Conservation (phyloP, 2,888 invertebrate species). For the Chelonus formosanus region DNA sequence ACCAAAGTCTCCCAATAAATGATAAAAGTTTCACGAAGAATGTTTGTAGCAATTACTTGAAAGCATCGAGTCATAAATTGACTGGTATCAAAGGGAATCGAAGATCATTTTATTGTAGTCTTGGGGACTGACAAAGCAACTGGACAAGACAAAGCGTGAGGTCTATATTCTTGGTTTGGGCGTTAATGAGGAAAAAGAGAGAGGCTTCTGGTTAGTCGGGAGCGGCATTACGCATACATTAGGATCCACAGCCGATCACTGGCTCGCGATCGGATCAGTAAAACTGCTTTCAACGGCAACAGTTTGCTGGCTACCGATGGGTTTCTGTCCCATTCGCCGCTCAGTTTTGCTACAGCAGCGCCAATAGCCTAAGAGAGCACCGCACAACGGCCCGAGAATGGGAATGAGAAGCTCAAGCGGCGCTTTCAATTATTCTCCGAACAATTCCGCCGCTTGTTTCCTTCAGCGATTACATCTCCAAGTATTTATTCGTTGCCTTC, state of each 20-base stretch:
- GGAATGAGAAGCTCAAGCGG: constrained; percentile 64
- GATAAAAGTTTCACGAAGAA: too few species aligned
- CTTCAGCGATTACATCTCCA: constrained; percentile 65
- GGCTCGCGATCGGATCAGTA: constrained; percentile 53
- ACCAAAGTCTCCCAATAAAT: background rate
- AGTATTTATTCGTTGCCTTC: constrained; percentile 62
- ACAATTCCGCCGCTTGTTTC: constrained; percentile 65
- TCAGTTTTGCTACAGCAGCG: constrained; percentile 31
- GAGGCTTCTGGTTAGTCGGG: constrained; percentile 36
- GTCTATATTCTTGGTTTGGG: constrained; percentile 56
- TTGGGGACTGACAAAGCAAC: too few species aligned
- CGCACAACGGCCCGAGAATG: constrained; percentile 49
- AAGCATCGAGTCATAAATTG: background rate
- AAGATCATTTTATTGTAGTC: constrained; percentile 18
- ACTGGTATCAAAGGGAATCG: background rate
- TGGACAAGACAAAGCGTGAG: constrained; percentile 52
- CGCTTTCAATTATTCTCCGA: constrained; percentile 66
- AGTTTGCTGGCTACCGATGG: constrained; percentile 26
- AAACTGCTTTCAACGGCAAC: background rate
- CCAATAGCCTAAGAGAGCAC: constrained; percentile 1
- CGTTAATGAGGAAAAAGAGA: constrained; percentile 61
- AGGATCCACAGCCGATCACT: constrained; percentile 57
- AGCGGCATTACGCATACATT: constrained; percentile 63
- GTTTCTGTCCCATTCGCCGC: constrained; percentile 37
- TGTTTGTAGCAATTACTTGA: background rate